Evolutionary conservation across 1,140 invertebrate species (phyloP), one percentile per base, ranked within the genome.

Genomic region (Dendrolimus kikuchii): DNA sequence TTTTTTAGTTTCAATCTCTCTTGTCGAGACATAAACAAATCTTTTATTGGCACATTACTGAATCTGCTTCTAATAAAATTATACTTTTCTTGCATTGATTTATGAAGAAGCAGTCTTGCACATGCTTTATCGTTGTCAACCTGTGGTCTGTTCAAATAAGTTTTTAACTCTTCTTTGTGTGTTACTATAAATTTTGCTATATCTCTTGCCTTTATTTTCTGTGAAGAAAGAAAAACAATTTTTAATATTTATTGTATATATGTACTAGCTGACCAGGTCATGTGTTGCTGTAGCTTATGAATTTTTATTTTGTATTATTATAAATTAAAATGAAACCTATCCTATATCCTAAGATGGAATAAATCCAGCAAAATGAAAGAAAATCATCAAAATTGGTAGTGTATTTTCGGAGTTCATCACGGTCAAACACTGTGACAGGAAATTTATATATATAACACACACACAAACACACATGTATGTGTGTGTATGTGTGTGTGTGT

Each of bases 181-280:
- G 78, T 82, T 1, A 86, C 65, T 51, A 75, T 77, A 59, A 86
- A 86, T 49, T 66, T 73, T 45, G 78, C 83, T 38, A 86, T 45
- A 43, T 82, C 80, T 38, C 72, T 76, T 37, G 78, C 52, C 68
- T 81, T 85, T 40, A 86, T 72, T 83, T 84, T 86, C 83, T 86
- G 81, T 36, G 77, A 74, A 53, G 5, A n/a, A 7, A 40, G 44
- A 52, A 36, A 58, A 47, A 43, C 1, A 53, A 23, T 4, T 38
- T 41, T 7, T 23, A 49, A 2, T 23, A 23, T 23, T 23, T 23
- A 23, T n/a, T 23, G 23, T 23, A 23, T 23, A 23, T 23, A 23
- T 23, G 3, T 23, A 23, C 3, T 23, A 2, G 23, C 23, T 23
- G 23, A 23, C 23, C 23, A 23, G 23, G 23, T 23, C 23, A 23